Evolutionary conservation across 2,888 invertebrate genomes (phyloP), one percentile per base, ranked within the genome.

Genomic region (Lypha dubia): DNA sequence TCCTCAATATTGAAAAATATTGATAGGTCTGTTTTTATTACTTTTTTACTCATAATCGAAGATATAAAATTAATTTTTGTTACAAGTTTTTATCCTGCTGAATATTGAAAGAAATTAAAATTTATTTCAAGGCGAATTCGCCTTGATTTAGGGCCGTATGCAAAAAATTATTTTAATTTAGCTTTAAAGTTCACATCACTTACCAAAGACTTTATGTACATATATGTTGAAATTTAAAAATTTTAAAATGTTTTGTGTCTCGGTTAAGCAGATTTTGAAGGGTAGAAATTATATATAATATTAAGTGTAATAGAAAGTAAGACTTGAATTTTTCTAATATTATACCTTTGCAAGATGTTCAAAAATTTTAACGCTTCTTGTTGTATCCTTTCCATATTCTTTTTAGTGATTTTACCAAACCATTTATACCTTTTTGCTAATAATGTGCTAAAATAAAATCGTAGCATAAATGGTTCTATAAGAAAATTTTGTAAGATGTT

Each of bases 11-110:
- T n/a, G 46, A 87, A 89, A 58, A 88, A 88, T 17, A 56, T 60
- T 0, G 88, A 89, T 41, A 89, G 77, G 74, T 89, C 88, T n/a
- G 88, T 79, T 84, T 88, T 88, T 7, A 89, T 62, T 1, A 85
- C 83, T 49, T 86, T 87, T 60, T 86, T 87, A 41, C 44, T 83
- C 88, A 88, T 88, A 38, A 11, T 38, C 7, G n/a, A n/a, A n/a
- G n/a, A 46, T 17, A n/a, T 17, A 46, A 28, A 28, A 28, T 28
- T 28, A 28, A 4, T 28, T n/a, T n/a, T n/a, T n/a, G n/a, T n/a
- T n/a, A n/a, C n/a, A n/a, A n/a, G n/a, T n/a, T n/a, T n/a, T n/a
- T n/a, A n/a, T n/a, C n/a, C n/a, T n/a, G n/a, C n/a, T n/a, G n/a
- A n/a, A n/a, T n/a, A n/a, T n/a, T n/a, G n/a, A n/a, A n/a, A n/a